Conservation (phyloP, 2,888 invertebrate genomes). For the Odontothrips loti region DNA sequence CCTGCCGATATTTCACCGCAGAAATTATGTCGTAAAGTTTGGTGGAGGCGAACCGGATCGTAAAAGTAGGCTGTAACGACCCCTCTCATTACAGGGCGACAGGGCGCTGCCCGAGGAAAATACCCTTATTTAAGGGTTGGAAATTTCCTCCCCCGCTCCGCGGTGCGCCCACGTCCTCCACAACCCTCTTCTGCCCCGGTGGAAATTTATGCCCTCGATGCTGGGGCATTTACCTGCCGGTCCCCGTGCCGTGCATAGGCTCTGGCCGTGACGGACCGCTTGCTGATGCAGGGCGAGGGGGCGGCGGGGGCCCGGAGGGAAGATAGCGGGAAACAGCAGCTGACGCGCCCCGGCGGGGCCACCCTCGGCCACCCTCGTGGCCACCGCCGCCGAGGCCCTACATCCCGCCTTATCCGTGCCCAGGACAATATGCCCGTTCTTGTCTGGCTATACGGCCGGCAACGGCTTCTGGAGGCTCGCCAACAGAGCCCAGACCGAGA, state of each 20-base stretch:
- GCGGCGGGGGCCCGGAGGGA: too few species aligned
- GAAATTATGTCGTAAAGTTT: constrained; percentile 3
- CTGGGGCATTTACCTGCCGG: not conserved
- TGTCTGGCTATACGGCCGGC: too few species aligned
- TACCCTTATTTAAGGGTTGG: not conserved
- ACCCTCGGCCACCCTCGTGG: too few species aligned
- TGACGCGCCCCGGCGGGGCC: too few species aligned
- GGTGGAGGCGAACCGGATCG: not conserved
- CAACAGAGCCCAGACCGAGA: not conserved
- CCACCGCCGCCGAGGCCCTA: too few species aligned
- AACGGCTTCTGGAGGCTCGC: not conserved
- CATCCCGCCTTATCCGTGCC: too few species aligned
- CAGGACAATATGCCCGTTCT: not conserved
- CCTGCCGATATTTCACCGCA: not conserved
- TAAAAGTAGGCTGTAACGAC: constrained; percentile 4
- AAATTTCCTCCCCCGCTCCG: not conserved
- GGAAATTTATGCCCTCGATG: not conserved
- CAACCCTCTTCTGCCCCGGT: too few species aligned
- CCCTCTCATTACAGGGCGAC: not conserved
- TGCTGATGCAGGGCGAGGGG: too few species aligned
- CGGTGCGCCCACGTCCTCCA: too few species aligned
- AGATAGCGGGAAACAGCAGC: too few species aligned
- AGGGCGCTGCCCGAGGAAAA: not conserved
- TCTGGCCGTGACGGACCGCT: too few species aligned
- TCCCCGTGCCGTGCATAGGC: too few species aligned